A percentile compares a stretch with the other conserved stretches of the same genome.
Conservation (phyloP, 35 echinoderm and acorn worm species). For the Acanthaster planci region DNA sequence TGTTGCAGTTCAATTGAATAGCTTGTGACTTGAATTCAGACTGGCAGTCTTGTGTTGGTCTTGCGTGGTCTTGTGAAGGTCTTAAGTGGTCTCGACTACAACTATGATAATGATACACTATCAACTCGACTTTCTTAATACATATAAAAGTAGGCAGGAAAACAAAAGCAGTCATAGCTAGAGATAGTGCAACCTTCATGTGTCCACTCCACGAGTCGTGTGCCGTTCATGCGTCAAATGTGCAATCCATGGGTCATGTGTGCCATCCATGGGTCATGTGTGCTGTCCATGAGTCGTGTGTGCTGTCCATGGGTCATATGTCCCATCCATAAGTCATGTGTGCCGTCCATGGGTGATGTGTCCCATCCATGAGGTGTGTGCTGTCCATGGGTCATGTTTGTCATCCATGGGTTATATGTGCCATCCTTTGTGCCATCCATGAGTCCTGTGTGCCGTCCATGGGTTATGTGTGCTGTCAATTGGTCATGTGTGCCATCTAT, state of each 20-base stretch:
- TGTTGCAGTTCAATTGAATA: no score
- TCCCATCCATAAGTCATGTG: neutral
- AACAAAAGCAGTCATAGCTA: no score
- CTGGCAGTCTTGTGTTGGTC: no score
- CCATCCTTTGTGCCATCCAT: neutral
- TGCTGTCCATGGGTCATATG: neutral
- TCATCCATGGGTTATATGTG: neutral
- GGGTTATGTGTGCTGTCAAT: neutral
- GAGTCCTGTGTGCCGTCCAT: neutral
- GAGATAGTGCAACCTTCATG: no score
- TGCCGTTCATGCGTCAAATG: neutral
- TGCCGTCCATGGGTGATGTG: neutral
- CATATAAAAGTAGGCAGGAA: no score
- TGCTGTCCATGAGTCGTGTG: neutral
- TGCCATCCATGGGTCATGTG: neutral
- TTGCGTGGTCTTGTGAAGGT: no score
- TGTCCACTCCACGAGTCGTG: neutral
- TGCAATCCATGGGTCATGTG: neutral
- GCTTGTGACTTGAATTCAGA: no score
- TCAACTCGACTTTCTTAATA: no score
- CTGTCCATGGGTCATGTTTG: neutral
- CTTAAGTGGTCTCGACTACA: no score
- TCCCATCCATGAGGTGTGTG: neutral
- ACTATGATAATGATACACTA: no score
- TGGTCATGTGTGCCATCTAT: neutral